Base-by-base conservation (phyloP, 2,113 vertebrate species). In the Pycnonotus jocosus region DNA sequence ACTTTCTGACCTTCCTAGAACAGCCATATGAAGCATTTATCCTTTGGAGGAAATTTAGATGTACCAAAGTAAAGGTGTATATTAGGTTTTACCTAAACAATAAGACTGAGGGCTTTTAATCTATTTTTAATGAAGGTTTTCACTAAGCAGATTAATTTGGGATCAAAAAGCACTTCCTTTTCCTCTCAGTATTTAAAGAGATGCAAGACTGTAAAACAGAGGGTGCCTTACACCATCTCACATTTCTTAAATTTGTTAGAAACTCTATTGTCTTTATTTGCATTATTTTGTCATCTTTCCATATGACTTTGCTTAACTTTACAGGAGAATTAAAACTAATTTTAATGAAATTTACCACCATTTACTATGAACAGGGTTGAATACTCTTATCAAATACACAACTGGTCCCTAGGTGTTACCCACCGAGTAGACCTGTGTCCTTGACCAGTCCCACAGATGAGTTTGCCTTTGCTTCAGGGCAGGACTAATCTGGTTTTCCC, bases 351-450 rank as follows among this genome's bases (percentile, higher is more conserved):
- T 48, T 56, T 44, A 15, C 40, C 14, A 38, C 23, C 30, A 15
- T 44, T 72, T 71, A 31, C 15, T 14, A 54, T 38, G 27, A 70
- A 30, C 25, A 44, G 51, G 51, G 19, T 60, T 51, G 17, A 79
- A 72, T 42, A 12, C 8, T 54, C 6, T 3, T 54, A 7, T 33
- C 44, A 44, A 21, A 60, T 66, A 40, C 19, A 28, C 48, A n/a
- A 0, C 25, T 57, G 42, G 20, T 57, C 16, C 51, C 24, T 74
- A 0, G 0, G 4, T 57, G 27, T 66, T 76, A 31, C 8, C 16
- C 35, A 57, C 37, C 31, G 35, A 47, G 17, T 42, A 40, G 5
- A 21, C 11, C 31, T 21, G 13, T 15, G 24, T 65, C 42, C 69
- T 73, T 23, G 23, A 73, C n/a, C 30, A 65, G 6, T 58, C 24